Conservation (phyloP, 2,888 invertebrate genomes). For the Cenopis cana region DNA sequence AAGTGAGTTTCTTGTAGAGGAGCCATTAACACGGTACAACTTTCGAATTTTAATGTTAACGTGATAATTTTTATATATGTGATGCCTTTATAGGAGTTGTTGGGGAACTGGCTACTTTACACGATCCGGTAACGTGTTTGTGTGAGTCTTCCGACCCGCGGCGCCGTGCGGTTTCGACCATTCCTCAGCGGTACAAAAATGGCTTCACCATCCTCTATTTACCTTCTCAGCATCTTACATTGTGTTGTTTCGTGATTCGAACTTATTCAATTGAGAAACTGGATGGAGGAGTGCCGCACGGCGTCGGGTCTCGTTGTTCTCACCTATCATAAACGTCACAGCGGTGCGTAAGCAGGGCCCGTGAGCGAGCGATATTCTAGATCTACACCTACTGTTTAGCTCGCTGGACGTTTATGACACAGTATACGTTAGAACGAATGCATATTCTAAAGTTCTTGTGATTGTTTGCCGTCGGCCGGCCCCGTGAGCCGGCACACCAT, state of each 20-base stretch:
- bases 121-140: conserved; percentile 13
- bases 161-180: conserved; percentile 5
- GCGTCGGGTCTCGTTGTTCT: conserved; percentile 13
- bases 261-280: conserved; percentile 21
- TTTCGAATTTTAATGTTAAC: conserved; percentile 41
- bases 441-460: conserved; percentile 43
- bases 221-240: neutral
- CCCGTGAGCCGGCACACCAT: conserved; percentile 34
- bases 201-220: conserved; percentile 9
- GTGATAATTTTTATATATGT: conserved; percentile 40
- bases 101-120: conserved; percentile 31
- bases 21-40: conserved; percentile 39
- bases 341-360: neutral
- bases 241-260: neutral
- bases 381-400: conserved; percentile 6
- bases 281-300: conserved; percentile 2
- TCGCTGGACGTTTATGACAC: conserved; percentile 17
- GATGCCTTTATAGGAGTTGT: conserved; percentile 42
- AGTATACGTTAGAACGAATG: conserved; percentile 34
- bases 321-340: conserved; percentile 13
- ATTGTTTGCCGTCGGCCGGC: conserved; percentile 39
- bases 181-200: neutral
- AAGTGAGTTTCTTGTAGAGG: conserved; percentile 33
- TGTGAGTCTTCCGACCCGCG: neutral
- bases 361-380: neutral